Evolutionary conservation across 1,140 invertebrate genomes (phyloP), one percentile per base, ranked within the genome.

Genomic region (Drosophila repleta): DNA sequence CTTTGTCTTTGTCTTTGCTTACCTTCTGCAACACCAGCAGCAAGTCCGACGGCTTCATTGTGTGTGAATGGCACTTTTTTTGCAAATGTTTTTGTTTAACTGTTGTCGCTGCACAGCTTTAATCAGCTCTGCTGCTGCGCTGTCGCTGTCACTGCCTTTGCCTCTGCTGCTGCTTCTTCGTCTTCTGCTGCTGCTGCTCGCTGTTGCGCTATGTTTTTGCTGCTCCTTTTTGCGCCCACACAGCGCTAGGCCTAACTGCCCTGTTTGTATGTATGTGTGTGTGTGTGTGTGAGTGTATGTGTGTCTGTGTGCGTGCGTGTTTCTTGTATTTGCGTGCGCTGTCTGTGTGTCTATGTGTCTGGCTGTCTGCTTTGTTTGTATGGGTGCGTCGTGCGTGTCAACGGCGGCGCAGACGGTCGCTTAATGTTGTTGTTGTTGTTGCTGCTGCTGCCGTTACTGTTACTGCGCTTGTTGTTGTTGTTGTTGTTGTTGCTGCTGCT

Each of bases 1-100:
- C n/a, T 51, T 21, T n/a, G 4, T 26, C 46, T 29, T 17, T 18
- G 17, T 52, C 4, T 32, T 51, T 17, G n/a, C 39, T 91, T 79
- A 91, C 90, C 90, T 89, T 91, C 78, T 91, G 90, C 76, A 90
- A 72, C 72, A 91, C 78, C 65, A 85, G 63, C 75, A 91, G 69
- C 68, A 91, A 75, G 82, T 91, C 90, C 69, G 90, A 91, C 64
- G 90, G 90, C 74, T 91, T 91, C 90, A 91, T 90, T 69, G 35
- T 69, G 15, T 67, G 58, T 53, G 41, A 60, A 43, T 55, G 48
- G 32, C 24, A 48, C 26, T 56, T 75, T 32, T 32, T 18, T 55
- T 8, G 52, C 32, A 21, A 51, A 15, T 37, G 29, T 49, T 39
- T 39, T 51, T 51, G 46, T 39, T 41, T 60, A 51, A 35, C 56